These are phyloP conservation scores for Tyrannus savana DNA, from an alignment of 2,113 vertebrate species.

Conservation along the genomic window DNA sequence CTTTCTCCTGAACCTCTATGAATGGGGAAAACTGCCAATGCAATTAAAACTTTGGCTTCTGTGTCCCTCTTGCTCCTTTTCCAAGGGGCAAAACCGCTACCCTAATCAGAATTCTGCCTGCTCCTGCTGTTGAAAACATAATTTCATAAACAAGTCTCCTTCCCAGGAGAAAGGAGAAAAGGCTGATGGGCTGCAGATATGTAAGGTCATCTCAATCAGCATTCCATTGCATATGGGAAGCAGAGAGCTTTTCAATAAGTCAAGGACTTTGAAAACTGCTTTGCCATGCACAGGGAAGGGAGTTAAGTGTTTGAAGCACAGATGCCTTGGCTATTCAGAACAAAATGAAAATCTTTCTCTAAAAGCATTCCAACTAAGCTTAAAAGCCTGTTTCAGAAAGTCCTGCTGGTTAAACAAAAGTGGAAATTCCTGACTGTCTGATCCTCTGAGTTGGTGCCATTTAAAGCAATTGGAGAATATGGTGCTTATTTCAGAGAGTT, in stretches of 20 bases:
- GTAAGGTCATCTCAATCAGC: slow-evolving; percentile 28
- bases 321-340: background rate
- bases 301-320: background rate
- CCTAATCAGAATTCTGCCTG: slow-evolving; percentile 28
- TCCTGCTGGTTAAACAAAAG: slow-evolving; percentile 1
- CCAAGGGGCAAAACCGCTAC: background rate
- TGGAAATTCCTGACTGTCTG: background rate
- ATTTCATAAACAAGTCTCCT: slow-evolving; percentile 52
- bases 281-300: background rate
- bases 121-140: slow-evolving; percentile 4
- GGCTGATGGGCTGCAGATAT: slow-evolving; percentile 18
- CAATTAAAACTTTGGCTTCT: slow-evolving; percentile 57
- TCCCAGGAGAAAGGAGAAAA: slow-evolving; percentile 24
- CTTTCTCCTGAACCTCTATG: background rate
- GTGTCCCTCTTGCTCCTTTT: slow-evolving; percentile 8
- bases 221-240: background rate
- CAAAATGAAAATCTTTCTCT: background rate
- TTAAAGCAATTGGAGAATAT: background rate
- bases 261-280: slow-evolving; percentile 12
- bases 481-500: background rate
- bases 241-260: background rate
- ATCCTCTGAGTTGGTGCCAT: background rate
- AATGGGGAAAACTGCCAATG: slow-evolving; percentile 27
- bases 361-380: background rate
- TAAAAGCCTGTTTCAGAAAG: slow-evolving; percentile 24